These are phyloP conservation scores for Tillus elongatus DNA, from an alignment of 2,888 invertebrate species.

Conservation along the genomic window DNA sequence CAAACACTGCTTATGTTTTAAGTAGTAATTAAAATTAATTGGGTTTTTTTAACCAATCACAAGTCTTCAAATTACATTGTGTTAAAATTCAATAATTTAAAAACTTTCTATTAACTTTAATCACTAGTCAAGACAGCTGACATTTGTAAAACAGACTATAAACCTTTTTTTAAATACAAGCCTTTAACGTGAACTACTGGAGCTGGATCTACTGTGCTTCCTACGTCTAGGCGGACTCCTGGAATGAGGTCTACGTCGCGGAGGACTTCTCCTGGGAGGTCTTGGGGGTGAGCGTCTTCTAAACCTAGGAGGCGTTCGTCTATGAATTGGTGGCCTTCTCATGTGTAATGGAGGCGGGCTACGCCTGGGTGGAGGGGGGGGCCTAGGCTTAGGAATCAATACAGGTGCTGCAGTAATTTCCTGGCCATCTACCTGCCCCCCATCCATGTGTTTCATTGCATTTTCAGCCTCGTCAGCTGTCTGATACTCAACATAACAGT, in stretches of 20 bases:
- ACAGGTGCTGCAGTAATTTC: slow-evolving; percentile 95
- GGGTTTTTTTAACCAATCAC: no score
- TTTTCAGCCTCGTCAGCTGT: slow-evolving; percentile 94
- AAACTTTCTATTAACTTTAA: no score
- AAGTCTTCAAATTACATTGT: no score
- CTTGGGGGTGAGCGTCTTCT: slow-evolving; percentile 38
- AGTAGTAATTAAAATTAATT: no score
- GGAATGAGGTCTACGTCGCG: slow-evolving; percentile 51
- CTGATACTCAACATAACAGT: slow-evolving; percentile 91
- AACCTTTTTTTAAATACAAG: no score
- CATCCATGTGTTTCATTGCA: slow-evolving; percentile 99
- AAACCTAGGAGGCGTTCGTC: slow-evolving; percentile 41
- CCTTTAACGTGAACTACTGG: slow-evolving; percentile 53
- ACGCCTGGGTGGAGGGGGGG: slow-evolving; percentile 46
- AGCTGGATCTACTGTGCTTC: slow-evolving; percentile 63
- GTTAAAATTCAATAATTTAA: no score
- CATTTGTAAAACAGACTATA: no score
- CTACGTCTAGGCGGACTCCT: slow-evolving; percentile 53
- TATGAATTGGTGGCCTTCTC: slow-evolving; percentile 48
- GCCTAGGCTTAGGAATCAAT: slow-evolving; percentile 63
- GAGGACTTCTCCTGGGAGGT: slow-evolving; percentile 42
- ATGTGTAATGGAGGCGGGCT: slow-evolving; percentile 49
- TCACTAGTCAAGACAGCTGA: no score
- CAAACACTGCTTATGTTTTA: no score
- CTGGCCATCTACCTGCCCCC: slow-evolving; percentile 80